These are phyloP conservation scores for Operophtera brumata DNA, from an alignment of 2,888 invertebrate genomes.

Conservation along the genomic window DNA sequence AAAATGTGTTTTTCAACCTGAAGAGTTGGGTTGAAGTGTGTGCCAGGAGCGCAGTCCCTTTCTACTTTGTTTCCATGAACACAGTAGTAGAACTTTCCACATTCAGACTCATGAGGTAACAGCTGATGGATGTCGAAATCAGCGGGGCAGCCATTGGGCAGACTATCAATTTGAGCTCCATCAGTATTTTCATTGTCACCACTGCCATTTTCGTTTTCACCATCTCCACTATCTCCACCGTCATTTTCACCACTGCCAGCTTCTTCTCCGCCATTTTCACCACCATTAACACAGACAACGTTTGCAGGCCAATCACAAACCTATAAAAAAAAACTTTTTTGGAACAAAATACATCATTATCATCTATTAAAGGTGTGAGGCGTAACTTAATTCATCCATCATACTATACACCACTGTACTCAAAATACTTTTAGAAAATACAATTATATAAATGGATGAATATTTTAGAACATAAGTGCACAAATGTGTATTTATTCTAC, in stretches of 20 bases:
- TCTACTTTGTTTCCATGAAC: not conserved
- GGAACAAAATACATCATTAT: no score
- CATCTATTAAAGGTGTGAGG: no score
- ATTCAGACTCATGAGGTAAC: conserved; percentile 1
- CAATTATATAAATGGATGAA: no score
- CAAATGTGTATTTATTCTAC: conserved; percentile 31
- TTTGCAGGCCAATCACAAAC: conserved; percentile 39
- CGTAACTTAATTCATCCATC: no score
- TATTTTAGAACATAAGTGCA: no score
- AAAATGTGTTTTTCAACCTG: not conserved
- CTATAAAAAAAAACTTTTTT: not conserved
- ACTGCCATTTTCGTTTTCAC: no score
- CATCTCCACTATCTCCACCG: not conserved
- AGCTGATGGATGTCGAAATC: conserved; percentile 1
- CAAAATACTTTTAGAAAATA: no score
- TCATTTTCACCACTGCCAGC: not conserved
- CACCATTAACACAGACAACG: conserved; percentile 29
- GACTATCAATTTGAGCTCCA: not conserved
- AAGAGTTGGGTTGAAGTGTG: conserved; percentile 7
- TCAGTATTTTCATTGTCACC: not conserved
- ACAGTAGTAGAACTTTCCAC: conserved; percentile 2
- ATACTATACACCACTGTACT: no score
- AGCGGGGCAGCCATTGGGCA: conserved; percentile 4
- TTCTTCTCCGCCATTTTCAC: not conserved
- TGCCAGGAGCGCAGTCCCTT: conserved; percentile 5